These are phyloP conservation scores for Physeter macrocephalus DNA, from an alignment of 2,113 vertebrate genomes.

Conservation along the genomic window DNA sequence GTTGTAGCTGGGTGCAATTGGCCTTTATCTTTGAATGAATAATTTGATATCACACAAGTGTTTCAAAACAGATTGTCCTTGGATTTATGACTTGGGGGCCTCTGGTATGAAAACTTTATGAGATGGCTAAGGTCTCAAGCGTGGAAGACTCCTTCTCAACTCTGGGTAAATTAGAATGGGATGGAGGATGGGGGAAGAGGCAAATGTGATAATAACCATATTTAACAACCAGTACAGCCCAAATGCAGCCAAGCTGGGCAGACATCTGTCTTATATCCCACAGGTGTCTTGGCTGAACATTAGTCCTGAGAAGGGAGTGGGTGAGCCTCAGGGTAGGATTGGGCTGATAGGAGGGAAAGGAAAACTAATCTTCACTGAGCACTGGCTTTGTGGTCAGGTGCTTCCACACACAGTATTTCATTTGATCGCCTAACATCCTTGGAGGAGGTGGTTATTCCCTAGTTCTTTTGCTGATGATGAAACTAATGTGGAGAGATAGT, in stretches of 20 bases:
- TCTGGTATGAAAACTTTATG: not conserved
- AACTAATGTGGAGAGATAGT: not conserved
- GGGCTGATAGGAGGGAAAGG: not conserved
- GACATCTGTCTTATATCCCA: not conserved
- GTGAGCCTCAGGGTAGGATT: not conserved
- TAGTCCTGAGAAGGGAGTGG: not conserved
- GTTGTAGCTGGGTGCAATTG: not conserved
- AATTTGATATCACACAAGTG: not conserved
- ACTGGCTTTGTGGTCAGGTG: not conserved
- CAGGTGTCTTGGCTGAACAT: not conserved
- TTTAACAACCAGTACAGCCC: not conserved
- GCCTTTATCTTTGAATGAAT: not conserved
- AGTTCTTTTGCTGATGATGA: not conserved
- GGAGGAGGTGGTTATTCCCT: not conserved
- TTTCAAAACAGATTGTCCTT: conserved; percentile 21
- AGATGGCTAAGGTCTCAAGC: not conserved
- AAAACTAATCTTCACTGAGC: not conserved
- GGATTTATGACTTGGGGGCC: not conserved
- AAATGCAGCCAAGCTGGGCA: not conserved
- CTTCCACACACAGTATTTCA: not conserved
- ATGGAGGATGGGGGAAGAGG: not conserved
- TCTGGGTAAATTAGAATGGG: not conserved
- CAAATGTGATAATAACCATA: not conserved
- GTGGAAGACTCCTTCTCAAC: not conserved
- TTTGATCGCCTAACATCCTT: not conserved